Evolutionary conservation across 2,113 vertebrate species (phyloP), one percentile per base, ranked within the genome.

Genomic region (Sakesphorus luctuosus): DNA sequence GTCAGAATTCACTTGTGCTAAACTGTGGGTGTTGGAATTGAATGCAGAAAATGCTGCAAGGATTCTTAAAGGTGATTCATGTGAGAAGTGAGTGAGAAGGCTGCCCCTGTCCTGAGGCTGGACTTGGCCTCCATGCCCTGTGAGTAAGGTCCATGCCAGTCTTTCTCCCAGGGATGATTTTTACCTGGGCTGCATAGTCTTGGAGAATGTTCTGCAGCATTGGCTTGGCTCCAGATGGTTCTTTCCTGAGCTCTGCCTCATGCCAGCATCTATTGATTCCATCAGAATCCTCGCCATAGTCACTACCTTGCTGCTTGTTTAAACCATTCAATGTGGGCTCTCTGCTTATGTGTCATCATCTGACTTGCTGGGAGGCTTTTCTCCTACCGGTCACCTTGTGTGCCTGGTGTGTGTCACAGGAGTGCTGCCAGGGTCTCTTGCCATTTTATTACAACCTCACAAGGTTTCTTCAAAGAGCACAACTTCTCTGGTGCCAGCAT

Each of bases 301-400:
- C 26, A 7, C 66, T 73, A 13, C 82, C 73, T 86, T 3, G 3
- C 43, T 40, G 43, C 10, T 9, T 47, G 58, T 89, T 94, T 63
- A 53, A 93, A 46, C 46, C 11, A 11, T 68, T 67, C 3, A 0
- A 3, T 35, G 25, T 67, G 66, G 19, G 23, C 56, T 61, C 49
- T 43, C 11, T 74, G 40, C 12, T 81, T 9, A 1, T 3, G 21
- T 59, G 31, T 40, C 81, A 13, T 49, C 12, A 24, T 43, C 43
- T 7, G 0, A 71, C 24, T 12, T 47, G 10, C 38, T 38, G 74
- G 59, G 66, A 88, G 33, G 16, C 24, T 63, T 84, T 89, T 92
- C 68, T 86, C 4, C 2, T 25, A 3, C 20, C 0, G 0, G 31
- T 73, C 38, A 44, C 44, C 23, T 31, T 33, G 63, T 40, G 46